phyloP scores from a whole-genome alignment of 2,888 invertebrate genomes.

The Drosophila dives region DNA sequence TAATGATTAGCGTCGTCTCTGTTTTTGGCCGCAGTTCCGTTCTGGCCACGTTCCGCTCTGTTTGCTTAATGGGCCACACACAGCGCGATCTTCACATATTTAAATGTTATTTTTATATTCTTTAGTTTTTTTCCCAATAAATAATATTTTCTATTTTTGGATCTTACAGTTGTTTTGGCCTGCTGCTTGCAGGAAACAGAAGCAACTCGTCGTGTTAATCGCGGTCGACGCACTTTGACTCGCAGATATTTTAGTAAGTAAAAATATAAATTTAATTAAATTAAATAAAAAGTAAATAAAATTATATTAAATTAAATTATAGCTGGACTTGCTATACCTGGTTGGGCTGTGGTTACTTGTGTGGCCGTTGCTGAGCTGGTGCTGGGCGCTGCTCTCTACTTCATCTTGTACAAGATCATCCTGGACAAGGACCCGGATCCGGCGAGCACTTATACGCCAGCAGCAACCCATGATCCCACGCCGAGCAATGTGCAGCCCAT shows the following conservation, averaged over 20 bases:
- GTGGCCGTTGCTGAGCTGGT: conserved; percentile 89
- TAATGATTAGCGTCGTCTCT: conserved; percentile 63
- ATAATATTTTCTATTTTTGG: conserved; percentile 8
- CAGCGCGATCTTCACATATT: conserved; percentile 32
- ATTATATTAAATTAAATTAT: not conserved
- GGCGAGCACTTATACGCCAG: conserved; percentile 83
- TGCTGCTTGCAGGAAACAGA: conserved; percentile 90
- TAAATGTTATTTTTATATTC: conserved; percentile 17
- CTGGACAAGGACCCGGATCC: conserved; percentile 84
- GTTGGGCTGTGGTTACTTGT: conserved; percentile 91
- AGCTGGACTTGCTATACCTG: conserved; percentile 90
- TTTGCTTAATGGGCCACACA: conserved; percentile 63
- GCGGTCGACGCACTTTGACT: conserved; percentile 92
- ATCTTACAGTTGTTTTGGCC: conserved; percentile 87
- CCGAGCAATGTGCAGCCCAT: conserved; percentile 33
- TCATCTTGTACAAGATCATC: conserved; percentile 89
- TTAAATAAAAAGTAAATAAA: conserved; percentile 86
- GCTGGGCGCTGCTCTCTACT: conserved; percentile 89
- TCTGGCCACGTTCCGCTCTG: conserved; percentile 34
- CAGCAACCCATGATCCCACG: conserved; percentile 77
- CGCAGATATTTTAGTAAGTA: conserved; percentile 92
- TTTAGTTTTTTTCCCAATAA: conserved; percentile 21
- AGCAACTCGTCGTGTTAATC: conserved; percentile 91
- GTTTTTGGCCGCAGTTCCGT: conserved; percentile 57
- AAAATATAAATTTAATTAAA: not conserved